Evolutionary conservation across 2,888 invertebrate genomes (phyloP).

Genomic region (Drosophila emarginata): DNA sequence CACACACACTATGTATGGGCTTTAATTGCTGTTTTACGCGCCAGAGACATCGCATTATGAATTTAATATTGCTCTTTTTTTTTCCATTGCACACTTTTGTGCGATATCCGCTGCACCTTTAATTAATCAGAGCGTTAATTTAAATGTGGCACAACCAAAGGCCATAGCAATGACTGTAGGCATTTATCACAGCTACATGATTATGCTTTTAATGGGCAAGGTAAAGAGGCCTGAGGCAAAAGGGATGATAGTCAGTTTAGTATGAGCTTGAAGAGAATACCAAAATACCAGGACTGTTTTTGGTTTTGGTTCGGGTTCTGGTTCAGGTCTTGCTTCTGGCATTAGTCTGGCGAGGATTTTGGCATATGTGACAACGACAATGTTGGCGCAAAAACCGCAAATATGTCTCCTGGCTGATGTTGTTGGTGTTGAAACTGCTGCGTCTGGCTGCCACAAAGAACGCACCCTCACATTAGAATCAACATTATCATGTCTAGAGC

Average conservation of each 20-base stretch:
- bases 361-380: slow-evolving; percentile 73
- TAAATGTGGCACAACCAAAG: slow-evolving; percentile 30
- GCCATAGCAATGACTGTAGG: slow-evolving; percentile 38
- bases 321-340: slow-evolving; percentile 10
- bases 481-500: slow-evolving; percentile 41
- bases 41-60: slow-evolving; percentile 59
- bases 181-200: slow-evolving; percentile 74
- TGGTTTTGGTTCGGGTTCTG: slow-evolving; percentile 7
- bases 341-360: slow-evolving; percentile 13
- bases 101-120: slow-evolving; percentile 52
- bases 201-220: slow-evolving; percentile 76
- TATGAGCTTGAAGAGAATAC: slow-evolving; percentile 3
- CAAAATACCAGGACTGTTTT: slow-evolving; percentile 18
- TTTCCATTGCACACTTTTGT: slow-evolving; percentile 43
- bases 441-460: slow-evolving; percentile 47
- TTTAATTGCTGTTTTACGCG: slow-evolving; percentile 66
- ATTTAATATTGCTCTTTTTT: slow-evolving; percentile 55
- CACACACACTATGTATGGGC: background rate
- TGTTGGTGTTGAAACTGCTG: slow-evolving; percentile 30
- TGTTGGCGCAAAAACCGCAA: slow-evolving; percentile 72
- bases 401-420: slow-evolving; percentile 63
- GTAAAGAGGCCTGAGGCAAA: slow-evolving; percentile 32
- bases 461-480: slow-evolving; percentile 11
- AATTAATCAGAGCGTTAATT: slow-evolving; percentile 71
- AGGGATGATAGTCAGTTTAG: background rate